Percentiles rank a stretch among this genome's conserved stretches.
These are phyloP conservation scores for Noctuana brunneofusca DNA, from an alignment of 2,888 invertebrate species.

Conservation along the genomic window DNA sequence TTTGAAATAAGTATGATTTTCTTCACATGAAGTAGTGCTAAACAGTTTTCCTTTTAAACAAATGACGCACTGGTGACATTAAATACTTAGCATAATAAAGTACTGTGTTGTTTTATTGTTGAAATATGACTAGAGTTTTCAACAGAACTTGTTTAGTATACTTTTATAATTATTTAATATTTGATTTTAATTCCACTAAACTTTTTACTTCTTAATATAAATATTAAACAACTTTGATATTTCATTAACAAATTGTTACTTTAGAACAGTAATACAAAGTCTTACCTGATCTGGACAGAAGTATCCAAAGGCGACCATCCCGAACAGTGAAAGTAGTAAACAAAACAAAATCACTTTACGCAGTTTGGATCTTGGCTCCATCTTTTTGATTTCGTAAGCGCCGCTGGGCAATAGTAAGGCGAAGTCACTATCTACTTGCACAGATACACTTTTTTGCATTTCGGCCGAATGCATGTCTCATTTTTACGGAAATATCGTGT, in stretches of 20 bases:
- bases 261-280: constrained; percentile 5
- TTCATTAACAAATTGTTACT: background rate
- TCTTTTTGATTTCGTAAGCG: constrained; percentile 91
- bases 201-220: too few relatives aligned
- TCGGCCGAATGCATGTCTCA: constrained; percentile 82
- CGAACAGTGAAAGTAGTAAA: constrained; percentile 90
- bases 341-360: constrained; percentile 92
- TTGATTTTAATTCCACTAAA: too few relatives aligned
- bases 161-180: too few relatives aligned
- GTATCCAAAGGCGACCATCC: constrained; percentile 94
- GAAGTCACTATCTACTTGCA: constrained; percentile 93
- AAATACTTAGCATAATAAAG: too few relatives aligned
- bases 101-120: too few relatives aligned
- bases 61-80: too few relatives aligned
- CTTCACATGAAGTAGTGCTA: too few relatives aligned
- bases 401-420: constrained; percentile 89
- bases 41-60: too few relatives aligned
- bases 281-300: constrained; percentile 94
- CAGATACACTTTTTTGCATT: constrained; percentile 90
- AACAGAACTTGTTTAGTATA: too few relatives aligned
- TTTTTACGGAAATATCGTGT: constrained; percentile 71
- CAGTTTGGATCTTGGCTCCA: constrained; percentile 92
- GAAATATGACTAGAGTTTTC: too few relatives aligned
- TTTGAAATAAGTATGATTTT: too few relatives aligned
- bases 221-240: too few relatives aligned